Evolutionary conservation across 1,140 invertebrate species (phyloP).

Genomic region (Trichonephila inaurata): DNA sequence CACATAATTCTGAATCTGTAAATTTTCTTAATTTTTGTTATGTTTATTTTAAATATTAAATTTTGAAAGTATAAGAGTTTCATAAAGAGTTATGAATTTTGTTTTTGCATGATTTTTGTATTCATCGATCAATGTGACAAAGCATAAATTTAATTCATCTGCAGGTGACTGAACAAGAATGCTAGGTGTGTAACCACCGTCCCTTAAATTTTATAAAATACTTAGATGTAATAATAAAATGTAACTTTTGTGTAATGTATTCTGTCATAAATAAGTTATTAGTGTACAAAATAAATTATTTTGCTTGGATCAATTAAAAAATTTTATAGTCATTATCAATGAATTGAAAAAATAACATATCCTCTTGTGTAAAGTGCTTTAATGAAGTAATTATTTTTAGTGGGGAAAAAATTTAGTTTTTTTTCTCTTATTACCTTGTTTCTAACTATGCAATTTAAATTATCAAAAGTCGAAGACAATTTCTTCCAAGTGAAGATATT

Average conservation of each 20-base stretch:
- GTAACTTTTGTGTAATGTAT: background rate
- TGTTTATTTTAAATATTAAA: background rate
- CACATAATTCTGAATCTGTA: background rate
- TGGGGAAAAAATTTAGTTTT: too few species aligned
- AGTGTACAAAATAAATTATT: background rate
- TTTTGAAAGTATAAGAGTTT: background rate
- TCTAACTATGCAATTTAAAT: too few species aligned
- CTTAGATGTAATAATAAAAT: background rate
- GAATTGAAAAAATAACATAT: background rate
- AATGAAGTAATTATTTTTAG: background rate
- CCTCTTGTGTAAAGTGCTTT: background rate
- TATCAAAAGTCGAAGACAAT: too few species aligned
- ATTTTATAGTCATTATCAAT: background rate
- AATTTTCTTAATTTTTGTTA: background rate
- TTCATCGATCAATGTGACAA: background rate
- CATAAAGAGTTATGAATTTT: background rate
- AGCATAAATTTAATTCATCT: background rate
- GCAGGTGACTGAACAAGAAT: background rate
- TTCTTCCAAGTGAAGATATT: background rate
- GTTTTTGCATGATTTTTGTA: background rate
- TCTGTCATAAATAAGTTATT: background rate
- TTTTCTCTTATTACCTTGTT: too few species aligned
- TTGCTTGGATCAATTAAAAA: background rate
- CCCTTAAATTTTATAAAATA: constrained; percentile 39
- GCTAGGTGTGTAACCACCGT: constrained; percentile 28